Base-by-base conservation (phyloP, 2,888 invertebrate species). In the Diaphora mendica region DNA sequence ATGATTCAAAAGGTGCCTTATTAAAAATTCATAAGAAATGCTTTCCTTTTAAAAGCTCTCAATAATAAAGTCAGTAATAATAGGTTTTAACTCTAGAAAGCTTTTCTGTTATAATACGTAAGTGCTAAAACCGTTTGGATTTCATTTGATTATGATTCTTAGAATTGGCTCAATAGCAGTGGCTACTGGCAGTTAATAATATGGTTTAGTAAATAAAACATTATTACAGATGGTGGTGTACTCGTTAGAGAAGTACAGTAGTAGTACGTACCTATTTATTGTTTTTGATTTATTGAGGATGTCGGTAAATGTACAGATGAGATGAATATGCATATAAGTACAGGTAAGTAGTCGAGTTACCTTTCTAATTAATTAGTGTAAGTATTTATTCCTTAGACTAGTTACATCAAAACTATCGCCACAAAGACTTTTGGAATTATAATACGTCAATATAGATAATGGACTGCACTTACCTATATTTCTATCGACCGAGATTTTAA, bases 1-100 rank as follows among this genome's bases (percentile, higher is more conserved):
- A 65, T 70, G 70, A 73, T 78, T 78, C 70, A 71, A 74, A 51
- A 70, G 73, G 44, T 66, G 51, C 64, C 59, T 70, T 55, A 65
- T 75, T 64, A 65, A 55, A 72, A 35, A 64, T 71, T 73, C 74
- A 77, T 81, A 75, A 62, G 48, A 68, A 75, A 77, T 68, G 75
- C 74, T 77, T 71, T n/a, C 71, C 44, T 42, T 64, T 74, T 71
- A 67, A 64, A 44, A 65, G 42, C 67, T 48, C 30, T 42, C 3
- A 33, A 48, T 44, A 71, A 64, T 68, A 55, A 71, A 75, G 42
- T 64, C 48, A 30, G 64, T 66, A 33, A 70, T 66, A 71, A 66
- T 55, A 68, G 62, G 39, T 44, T 30, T 51, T 13, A 20, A 26
- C 68, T 68, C 48, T 65, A 65, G 69, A 69, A 73, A 73, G 42